A percentile compares a stretch with the other conserved stretches of the same genome.
Conservation (phyloP, 2,113 vertebrate species). For the Corythoichthys haematopterus region DNA sequence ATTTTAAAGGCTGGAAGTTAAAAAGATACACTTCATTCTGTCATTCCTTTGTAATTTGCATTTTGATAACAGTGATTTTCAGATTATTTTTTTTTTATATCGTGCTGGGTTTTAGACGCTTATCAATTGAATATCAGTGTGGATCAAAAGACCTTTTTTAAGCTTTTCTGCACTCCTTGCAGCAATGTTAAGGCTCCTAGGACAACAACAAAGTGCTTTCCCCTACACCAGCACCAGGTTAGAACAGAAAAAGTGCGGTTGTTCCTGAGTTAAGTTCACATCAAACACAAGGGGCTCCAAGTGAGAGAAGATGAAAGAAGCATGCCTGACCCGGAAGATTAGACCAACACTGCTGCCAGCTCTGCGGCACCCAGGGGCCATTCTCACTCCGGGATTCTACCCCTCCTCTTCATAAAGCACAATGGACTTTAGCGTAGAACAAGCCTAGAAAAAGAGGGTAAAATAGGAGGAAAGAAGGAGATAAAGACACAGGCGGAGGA, state of each 20-base stretch:
- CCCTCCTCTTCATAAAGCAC: conserved; percentile 52
- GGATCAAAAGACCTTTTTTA: conserved; percentile 73
- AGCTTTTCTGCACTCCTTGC: conserved; percentile 60
- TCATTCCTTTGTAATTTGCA: conserved; percentile 59
- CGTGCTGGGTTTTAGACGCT: conserved; percentile 30
- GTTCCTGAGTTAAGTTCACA: conserved; percentile 76
- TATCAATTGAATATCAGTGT: conserved; percentile 60
- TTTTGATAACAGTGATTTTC: conserved; percentile 65
- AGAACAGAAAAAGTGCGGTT: conserved; percentile 67
- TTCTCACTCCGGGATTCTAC: conserved; percentile 56
- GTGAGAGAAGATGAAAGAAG: conserved; percentile 73
- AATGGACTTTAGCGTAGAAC: conserved; percentile 56
- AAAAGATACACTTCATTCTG: conserved; percentile 41
- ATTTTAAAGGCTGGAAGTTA: conserved; percentile 61
- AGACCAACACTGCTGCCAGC: conserved; percentile 71
- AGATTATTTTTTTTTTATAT: conserved; percentile 21
- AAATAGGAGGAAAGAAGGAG: conserved; percentile 37
- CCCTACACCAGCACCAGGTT: conserved; percentile 65
- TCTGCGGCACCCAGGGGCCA: conserved; percentile 66
- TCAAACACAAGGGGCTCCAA: conserved; percentile 72
- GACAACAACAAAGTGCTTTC: conserved; percentile 73
- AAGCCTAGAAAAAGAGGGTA: conserved; percentile 35
- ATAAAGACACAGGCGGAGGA: conserved; percentile 31
- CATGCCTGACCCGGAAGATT: conserved; percentile 75
- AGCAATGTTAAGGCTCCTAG: conserved; percentile 72